Evolutionary conservation across 2,113 vertebrate genomes (phyloP).

Genomic region (Oenanthe melanoleuca): DNA sequence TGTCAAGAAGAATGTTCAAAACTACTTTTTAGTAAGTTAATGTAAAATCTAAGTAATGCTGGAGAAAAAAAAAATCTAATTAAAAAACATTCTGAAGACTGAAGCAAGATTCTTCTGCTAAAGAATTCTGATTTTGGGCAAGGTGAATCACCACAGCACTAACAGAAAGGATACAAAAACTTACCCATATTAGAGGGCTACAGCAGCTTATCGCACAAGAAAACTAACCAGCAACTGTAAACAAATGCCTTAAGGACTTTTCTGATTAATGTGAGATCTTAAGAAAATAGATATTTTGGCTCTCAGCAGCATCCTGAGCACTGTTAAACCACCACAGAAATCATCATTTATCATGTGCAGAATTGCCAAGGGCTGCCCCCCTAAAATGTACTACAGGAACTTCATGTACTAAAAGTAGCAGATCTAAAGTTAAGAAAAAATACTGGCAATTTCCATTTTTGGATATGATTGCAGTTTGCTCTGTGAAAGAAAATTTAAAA

Average conservation of each 20-base stretch:
- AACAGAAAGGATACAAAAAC: neutral
- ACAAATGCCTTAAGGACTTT: neutral
- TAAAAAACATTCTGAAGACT: neutral
- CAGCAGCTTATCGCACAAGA: neutral
- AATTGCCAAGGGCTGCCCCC: neutral
- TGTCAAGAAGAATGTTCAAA: neutral
- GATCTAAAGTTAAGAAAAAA: neutral
- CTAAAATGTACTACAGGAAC: neutral
- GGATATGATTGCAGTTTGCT: neutral
- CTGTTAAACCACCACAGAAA: neutral
- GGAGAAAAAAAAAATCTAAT: neutral
- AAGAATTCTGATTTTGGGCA: neutral
- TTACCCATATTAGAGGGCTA: neutral
- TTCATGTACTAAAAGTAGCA: neutral
- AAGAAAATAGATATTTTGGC: neutral
- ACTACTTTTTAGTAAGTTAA: neutral
- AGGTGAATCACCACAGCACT: neutral
- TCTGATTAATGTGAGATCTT: neutral
- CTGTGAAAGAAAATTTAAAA: neutral
- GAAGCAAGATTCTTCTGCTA: neutral
- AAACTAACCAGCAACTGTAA: neutral
- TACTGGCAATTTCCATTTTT: neutral
- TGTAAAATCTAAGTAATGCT: neutral
- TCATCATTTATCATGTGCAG: neutral
- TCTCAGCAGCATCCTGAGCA: neutral